These are phyloP conservation scores for Mycalesis mineus DNA, from an alignment of 2,888 invertebrate genomes.

Conservation along the genomic window DNA sequence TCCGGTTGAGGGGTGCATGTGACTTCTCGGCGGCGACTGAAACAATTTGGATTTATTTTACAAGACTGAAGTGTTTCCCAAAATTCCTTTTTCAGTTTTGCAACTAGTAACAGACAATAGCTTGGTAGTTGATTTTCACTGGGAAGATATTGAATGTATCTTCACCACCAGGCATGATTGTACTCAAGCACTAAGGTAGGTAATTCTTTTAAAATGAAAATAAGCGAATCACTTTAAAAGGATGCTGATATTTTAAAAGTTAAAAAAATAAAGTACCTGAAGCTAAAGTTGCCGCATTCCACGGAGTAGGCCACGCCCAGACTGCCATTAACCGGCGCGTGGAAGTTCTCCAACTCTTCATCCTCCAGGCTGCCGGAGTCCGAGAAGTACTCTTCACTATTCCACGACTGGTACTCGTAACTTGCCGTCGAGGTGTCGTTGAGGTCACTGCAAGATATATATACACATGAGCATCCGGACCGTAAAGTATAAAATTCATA, in stretches of 20 bases:
- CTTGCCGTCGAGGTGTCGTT: constrained; percentile 53
- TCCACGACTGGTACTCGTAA: constrained; percentile 47
- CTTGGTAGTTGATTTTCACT: too few relatives aligned
- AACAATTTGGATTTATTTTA: constrained; percentile 24
- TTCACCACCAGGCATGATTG: too few relatives aligned
- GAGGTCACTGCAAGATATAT: constrained; percentile 33
- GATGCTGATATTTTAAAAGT: too few relatives aligned
- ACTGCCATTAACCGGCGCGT: constrained; percentile 51
- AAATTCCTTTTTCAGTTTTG: too few relatives aligned
- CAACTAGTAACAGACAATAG: too few relatives aligned
- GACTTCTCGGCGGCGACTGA: constrained; percentile 60
- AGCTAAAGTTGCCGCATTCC: constrained; percentile 59
- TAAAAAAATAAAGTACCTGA: constrained; percentile 37
- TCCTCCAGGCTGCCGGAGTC: constrained; percentile 56
- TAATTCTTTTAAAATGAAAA: too few relatives aligned
- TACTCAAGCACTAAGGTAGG: too few relatives aligned
- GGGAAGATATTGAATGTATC: too few relatives aligned
- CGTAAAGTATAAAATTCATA: too few relatives aligned
- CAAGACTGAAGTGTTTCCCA: too few relatives aligned
- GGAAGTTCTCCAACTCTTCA: constrained; percentile 55
- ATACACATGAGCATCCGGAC: too few relatives aligned
- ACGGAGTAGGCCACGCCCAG: constrained; percentile 42
- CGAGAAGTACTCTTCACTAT: constrained; percentile 49
- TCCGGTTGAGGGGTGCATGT: constrained; percentile 86
- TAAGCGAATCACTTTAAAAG: too few relatives aligned